Evolutionary conservation across 2,797 vertebrate genomes (phyloP).

Genomic region (Sternotherus odoratus): DNA sequence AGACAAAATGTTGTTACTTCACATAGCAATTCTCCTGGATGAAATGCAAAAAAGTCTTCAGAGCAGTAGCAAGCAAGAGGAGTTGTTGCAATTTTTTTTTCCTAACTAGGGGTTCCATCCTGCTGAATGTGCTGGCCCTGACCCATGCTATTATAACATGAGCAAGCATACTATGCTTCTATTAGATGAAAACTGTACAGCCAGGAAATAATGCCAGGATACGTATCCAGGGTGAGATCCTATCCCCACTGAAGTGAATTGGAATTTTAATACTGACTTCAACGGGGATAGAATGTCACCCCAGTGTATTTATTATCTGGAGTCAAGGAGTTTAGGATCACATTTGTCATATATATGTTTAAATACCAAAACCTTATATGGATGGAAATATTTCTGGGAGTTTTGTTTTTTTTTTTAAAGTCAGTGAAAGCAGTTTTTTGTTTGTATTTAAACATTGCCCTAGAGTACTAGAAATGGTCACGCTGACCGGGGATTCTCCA

Average conservation of each 20-base stretch:
- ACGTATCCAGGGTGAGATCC: not conserved
- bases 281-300: not conserved
- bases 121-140: not conserved
- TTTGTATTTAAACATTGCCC: not conserved
- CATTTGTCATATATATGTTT: not conserved
- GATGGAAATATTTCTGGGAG: not conserved
- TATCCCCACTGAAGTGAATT: not conserved
- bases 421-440: not conserved
- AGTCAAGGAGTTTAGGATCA: not conserved
- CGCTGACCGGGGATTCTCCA: not conserved
- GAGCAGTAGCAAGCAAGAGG: not conserved
- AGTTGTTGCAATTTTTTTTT: not conserved
- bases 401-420: not conserved
- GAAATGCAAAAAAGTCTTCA: not conserved
- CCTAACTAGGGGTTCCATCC: not conserved
- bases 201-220: not conserved
- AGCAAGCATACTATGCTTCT: not conserved
- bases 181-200: not conserved
- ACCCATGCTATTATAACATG: not conserved
- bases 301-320: not conserved
- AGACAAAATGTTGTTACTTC: not conserved
- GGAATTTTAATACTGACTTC: not conserved
- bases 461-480: not conserved
- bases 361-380: not conserved
- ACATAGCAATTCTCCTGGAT: not conserved